Conservation (phyloP, 1,140 invertebrate species). For the Drosophila pruinosa region DNA sequence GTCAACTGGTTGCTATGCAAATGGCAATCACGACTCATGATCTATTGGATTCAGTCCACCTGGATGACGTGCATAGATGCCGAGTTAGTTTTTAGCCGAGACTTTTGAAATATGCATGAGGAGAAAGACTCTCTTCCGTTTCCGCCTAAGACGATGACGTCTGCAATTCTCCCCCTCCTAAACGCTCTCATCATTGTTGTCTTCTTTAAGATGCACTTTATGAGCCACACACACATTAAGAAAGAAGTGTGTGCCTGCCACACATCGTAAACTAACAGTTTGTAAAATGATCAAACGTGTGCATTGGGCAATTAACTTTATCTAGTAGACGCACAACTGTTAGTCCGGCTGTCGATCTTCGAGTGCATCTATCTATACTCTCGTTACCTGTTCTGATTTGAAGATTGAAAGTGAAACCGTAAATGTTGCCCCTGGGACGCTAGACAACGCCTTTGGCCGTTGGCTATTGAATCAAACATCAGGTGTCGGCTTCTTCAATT, state of each 20-base stretch:
- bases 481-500: constrained; percentile 61
- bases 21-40: constrained; percentile 30
- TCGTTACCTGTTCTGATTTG: constrained; percentile 72
- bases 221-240: constrained; percentile 33
- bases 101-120: constrained; percentile 69
- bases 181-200: background rate
- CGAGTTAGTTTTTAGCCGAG: background rate
- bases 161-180: background rate
- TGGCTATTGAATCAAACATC: constrained; percentile 72
- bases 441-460: constrained; percentile 18
- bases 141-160: constrained; percentile 37
- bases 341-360: constrained; percentile 33
- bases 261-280: constrained; percentile 75
- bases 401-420: constrained; percentile 75
- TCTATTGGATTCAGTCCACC: constrained; percentile 15
- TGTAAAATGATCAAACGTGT: constrained; percentile 39
- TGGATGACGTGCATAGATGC: constrained; percentile 39
- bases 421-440: constrained; percentile 48
- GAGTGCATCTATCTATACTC: background rate
- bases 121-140: constrained; percentile 75
- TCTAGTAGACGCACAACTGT: constrained; percentile 66
- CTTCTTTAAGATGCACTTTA: constrained; percentile 22
- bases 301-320: constrained; percentile 62
- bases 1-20: constrained; percentile 56
- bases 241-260: constrained; percentile 64